Conservation (phyloP, 2,113 vertebrate genomes). For the Litocranius walleri region DNA sequence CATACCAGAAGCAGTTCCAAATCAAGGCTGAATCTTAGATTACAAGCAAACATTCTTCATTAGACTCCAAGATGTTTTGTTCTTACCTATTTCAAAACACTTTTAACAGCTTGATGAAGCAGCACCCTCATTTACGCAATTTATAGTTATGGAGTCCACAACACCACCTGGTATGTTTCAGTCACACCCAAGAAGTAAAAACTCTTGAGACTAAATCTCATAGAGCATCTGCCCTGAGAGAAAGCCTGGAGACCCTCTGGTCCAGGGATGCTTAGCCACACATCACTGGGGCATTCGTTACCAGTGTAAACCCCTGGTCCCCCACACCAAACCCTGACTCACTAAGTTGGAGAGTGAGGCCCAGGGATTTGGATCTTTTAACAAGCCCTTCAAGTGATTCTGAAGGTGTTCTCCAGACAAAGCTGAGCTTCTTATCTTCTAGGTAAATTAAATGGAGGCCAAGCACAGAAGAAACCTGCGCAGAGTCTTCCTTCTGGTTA, state of each 20-base stretch:
- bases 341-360: neutral
- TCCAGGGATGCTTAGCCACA: neutral
- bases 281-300: neutral
- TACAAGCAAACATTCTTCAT: neutral
- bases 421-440: neutral
- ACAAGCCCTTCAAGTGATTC: neutral
- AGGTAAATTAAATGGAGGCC: neutral
- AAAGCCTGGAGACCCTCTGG: neutral
- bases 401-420: neutral
- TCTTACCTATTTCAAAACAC: neutral
- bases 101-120: neutral
- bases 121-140: neutral
- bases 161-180: neutral
- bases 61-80: neutral
- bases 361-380: neutral
- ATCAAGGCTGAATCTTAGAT: neutral
- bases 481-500: neutral
- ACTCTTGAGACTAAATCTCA: neutral
- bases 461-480: neutral
- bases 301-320: neutral
- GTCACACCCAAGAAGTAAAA: neutral
- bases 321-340: neutral
- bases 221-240: neutral
- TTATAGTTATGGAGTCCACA: neutral
- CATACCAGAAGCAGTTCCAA: neutral